Base-by-base conservation (phyloP, 2,113 vertebrate species). In the Leuciscus idus region DNA sequence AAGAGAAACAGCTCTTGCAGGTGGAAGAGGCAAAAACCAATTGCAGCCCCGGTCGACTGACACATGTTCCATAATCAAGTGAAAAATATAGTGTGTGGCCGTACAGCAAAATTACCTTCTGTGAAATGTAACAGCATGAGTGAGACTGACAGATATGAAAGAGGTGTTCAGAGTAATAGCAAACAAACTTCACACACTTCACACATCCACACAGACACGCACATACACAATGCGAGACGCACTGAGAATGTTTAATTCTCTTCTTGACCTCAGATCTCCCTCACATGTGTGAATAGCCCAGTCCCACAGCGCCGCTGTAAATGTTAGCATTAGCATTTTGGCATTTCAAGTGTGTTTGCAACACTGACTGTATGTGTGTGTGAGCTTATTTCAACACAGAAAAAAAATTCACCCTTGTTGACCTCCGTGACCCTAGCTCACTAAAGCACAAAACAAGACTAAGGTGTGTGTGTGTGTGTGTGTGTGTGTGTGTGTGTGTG, bases 271-370 rank as follows among this genome's bases (percentile, higher is more conserved):
- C 66, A 90, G 83, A 82, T 87, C 79, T 88, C 83, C 88, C 50
- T 89, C 77, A 76, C 83, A 82, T 93, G 92, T 94, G 94, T 94
- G 91, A 93, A 91, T 91, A 92, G 92, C 88, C 85, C 89, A 89
- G 89, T 91, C 92, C 91, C 91, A 13, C 87, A 88, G 93, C 89
- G 90, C 81, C 90, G 30, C 80, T 88, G 91, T 93, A 95, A 96
- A 96, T 95, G 94, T 93, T 95, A 92, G 88, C 89, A 95, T 95
- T 95, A 95, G 94, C 95, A 96, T 95, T 94, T 94, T 95, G 95
- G 93, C 93, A 94, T 95, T 95, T 95, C 73, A 90, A 90, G 87
- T 90, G 90, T 78, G 80, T 61, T 82, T 61, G 55, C 66, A 57
- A 43, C 66, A 57, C 30, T 52, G 15, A 28, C 59, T 77, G 46